Evolutionary conservation across 2,113 vertebrate genomes (phyloP), one percentile per base, ranked within the genome.

Genomic region (Ameiurus melas): DNA sequence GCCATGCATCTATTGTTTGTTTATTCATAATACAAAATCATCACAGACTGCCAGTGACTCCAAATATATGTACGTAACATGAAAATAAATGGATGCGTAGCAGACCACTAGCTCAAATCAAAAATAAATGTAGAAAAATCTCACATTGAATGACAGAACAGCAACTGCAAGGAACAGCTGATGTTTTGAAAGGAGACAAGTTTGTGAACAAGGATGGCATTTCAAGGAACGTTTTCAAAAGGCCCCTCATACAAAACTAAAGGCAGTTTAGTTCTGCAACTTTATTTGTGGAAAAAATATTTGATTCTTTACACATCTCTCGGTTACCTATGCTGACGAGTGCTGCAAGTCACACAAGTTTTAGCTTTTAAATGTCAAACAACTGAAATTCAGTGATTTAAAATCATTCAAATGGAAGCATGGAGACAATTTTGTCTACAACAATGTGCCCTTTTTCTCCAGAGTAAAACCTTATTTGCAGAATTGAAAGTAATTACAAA

Each of bases 231-330:
- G 68, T 55, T 81, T 91, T 89, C 68, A 91, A 92, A 89, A 89
- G 89, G 85, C 58, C 86, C 77, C 39, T 58, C 86, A 91, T 93
- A 93, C 87, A 93, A 93, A 93, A 93, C 92, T 93, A 93, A 93
- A 91, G 89, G 75, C 66, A 77, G 85, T 89, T 92, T 80, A 60
- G 43, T 47, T 47, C 43, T 47, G 43, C 43, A 47, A 13, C 70
- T 84, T 39, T 91, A 84, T 84, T 47, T 89, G 73, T 70, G 83
- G 43, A 12, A 89, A 92, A 92, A 91, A 92, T 91, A 92, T 88
- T 90, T 68, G 87, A 85, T 79, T 92, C 85, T 91, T 90, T 90
- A 75, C 83, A 85, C 83, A 89, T 86, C 78, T 88, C 70, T 89
- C 75, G 87, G 71, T 90, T 84, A 73, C 43, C 84, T 91, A 88